Evolutionary conservation across 2,113 vertebrate genomes (phyloP).

Genomic region (Xenopus laevis): DNA sequence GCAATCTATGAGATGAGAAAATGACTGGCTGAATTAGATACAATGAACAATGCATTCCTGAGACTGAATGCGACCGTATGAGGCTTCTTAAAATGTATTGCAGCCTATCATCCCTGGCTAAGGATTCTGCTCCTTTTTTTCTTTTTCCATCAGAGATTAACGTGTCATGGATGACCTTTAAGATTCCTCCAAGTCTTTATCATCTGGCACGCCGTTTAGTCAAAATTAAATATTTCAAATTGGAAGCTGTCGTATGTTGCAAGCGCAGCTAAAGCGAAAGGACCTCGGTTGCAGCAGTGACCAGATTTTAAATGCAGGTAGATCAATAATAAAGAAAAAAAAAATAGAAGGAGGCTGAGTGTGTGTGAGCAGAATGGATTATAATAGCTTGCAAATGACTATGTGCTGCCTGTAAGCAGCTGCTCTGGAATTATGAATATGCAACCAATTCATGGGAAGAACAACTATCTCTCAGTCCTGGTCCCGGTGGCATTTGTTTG

Average conservation of each 20-base stretch:
- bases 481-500: conserved; percentile 67
- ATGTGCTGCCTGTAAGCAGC: conserved; percentile 63
- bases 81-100: conserved; percentile 35
- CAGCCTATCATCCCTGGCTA: conserved; percentile 31
- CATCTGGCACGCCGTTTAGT: conserved; percentile 70
- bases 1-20: too few relatives aligned
- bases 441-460: conserved; percentile 64
- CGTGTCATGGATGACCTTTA: conserved; percentile 50
- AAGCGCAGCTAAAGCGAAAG: conserved; percentile 84
- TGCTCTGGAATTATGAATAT: conserved; percentile 76
- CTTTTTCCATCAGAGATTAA: conserved; percentile 34
- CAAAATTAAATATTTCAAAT: conserved; percentile 84
- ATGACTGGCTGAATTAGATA: too few relatives aligned
- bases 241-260: conserved; percentile 47
- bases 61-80: too few relatives aligned
- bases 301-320: conserved; percentile 83
- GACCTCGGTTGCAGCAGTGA: conserved; percentile 76
- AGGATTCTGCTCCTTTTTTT: background rate
- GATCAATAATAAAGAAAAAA: conserved; percentile 76
- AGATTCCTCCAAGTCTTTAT: conserved; percentile 50
- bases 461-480: conserved; percentile 62
- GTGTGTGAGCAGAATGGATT: conserved; percentile 63
- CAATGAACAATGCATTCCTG: too few relatives aligned
- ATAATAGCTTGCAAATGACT: conserved; percentile 69
- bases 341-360: conserved; percentile 55